Conservation (phyloP, 2,113 vertebrate genomes). For the Clarias macrocephalus region DNA sequence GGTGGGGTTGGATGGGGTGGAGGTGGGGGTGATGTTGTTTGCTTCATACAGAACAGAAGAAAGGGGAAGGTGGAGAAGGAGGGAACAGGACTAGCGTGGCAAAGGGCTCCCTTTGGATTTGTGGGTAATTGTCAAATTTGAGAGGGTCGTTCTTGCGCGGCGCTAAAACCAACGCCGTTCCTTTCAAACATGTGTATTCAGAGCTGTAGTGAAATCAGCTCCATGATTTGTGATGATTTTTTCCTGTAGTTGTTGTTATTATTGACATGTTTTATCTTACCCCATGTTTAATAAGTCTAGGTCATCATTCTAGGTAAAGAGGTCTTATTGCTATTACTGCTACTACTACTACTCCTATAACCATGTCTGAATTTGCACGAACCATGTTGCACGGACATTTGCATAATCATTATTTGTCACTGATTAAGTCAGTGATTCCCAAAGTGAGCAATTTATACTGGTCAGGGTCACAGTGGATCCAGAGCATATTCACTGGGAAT, state of each 20-base stretch:
- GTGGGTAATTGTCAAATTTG: conserved; percentile 11
- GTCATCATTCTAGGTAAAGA: not conserved
- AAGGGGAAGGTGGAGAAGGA: conserved; percentile 19
- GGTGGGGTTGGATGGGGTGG: not conserved
- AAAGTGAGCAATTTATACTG: not conserved
- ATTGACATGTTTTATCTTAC: not conserved
- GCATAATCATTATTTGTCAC: not conserved
- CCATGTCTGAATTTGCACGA: not conserved
- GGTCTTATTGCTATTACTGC: not conserved
- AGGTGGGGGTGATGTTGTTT: conserved; percentile 27
- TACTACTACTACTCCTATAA: not conserved
- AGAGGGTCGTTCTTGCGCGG: not conserved
- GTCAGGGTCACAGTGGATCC: not conserved
- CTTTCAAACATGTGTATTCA: not conserved
- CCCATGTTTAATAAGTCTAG: not conserved
- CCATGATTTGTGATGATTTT: not conserved
- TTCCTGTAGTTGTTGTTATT: not conserved
- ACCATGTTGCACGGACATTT: not conserved
- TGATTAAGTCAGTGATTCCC: not conserved
- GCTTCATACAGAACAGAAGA: conserved; percentile 27
- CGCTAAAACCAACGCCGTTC: not conserved
- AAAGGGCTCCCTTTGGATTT: conserved; percentile 40
- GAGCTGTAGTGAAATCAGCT: not conserved
- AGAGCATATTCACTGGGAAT: not conserved
- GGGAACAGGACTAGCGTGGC: conserved; percentile 12